phyloP scores from a whole-genome alignment of 2,113 vertebrate genomes.

The Beaufortia kweichowensis region DNA sequence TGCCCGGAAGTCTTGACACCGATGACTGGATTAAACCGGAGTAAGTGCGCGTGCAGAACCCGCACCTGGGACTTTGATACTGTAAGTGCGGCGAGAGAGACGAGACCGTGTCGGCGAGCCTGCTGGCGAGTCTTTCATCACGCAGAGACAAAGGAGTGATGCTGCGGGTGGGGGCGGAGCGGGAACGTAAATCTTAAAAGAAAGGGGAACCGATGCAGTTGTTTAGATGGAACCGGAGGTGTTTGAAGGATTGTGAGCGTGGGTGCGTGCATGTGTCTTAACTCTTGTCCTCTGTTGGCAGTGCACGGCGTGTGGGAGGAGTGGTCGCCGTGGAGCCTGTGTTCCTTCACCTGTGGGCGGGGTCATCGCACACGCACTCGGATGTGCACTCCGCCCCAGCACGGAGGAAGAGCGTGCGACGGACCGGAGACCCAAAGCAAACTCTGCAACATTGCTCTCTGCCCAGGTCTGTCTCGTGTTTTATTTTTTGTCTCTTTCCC shows the following conservation, averaged over 20 bases:
- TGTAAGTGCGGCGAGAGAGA: constrained; percentile 15
- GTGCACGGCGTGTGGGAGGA: constrained; percentile 99
- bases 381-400: constrained; percentile 92
- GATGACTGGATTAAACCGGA: constrained; percentile 48
- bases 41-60: constrained; percentile 18
- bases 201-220: constrained; percentile 30
- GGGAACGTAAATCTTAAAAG: constrained; percentile 16
- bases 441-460: constrained; percentile 99
- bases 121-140: constrained; percentile 16
- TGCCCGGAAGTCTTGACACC: constrained; percentile 32
- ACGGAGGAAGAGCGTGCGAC: constrained; percentile 94
- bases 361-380: constrained; percentile 97
- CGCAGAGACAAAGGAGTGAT: constrained; percentile 30
- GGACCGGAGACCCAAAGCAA: constrained; percentile 98
- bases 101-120: background rate
- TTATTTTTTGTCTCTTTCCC: background rate
- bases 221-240: constrained; percentile 28
- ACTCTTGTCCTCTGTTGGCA: constrained; percentile 86
- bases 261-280: constrained; percentile 58
- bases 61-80: constrained; percentile 34
- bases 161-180: background rate
- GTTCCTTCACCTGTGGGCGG: constrained; percentile 98
- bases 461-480: constrained; percentile 80
- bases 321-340: constrained; percentile 99
- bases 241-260: constrained; percentile 27